Conservation (phyloP, 2,888 invertebrate species). For the Synergus japonicus region DNA sequence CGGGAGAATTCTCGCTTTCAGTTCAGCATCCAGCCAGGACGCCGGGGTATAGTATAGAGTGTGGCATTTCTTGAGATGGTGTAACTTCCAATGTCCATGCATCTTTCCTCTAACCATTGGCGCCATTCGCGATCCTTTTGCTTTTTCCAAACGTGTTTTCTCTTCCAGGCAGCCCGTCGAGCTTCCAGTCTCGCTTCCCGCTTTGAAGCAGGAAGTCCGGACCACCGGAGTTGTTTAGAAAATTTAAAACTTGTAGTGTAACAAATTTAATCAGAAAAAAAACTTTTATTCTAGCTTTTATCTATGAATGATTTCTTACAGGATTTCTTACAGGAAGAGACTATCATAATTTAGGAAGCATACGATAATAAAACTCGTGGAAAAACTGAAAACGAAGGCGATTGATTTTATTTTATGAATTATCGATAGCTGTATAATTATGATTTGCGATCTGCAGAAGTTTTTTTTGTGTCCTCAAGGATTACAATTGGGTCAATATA, state of each 20-base stretch:
- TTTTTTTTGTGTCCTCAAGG: no score
- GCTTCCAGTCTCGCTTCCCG: not conserved
- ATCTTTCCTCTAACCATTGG: conserved; percentile 44
- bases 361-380: no score
- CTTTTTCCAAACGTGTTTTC: conserved; percentile 37
- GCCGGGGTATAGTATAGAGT: conserved; percentile 64
- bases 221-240: conserved; percentile 26
- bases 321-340: not conserved
- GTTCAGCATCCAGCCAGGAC: conserved; percentile 67
- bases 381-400: no score
- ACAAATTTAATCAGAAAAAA: not conserved
- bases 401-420: no score
- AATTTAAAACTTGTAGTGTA: not conserved
- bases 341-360: not conserved
- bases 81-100: conserved; percentile 52
- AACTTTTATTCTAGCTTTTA: not conserved
- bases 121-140: conserved; percentile 35
- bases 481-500: not conserved
- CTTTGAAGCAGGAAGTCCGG: conserved; percentile 19
- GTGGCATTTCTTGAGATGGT: conserved; percentile 41
- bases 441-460: no score
- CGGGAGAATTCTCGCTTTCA: conserved; percentile 72
- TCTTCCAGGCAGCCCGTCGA: conserved; percentile 4
- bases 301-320: not conserved
- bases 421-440: no score